These are phyloP conservation scores for Melipona quadrifasciata DNA, from an alignment of 1,140 invertebrate species.

Conservation along the genomic window DNA sequence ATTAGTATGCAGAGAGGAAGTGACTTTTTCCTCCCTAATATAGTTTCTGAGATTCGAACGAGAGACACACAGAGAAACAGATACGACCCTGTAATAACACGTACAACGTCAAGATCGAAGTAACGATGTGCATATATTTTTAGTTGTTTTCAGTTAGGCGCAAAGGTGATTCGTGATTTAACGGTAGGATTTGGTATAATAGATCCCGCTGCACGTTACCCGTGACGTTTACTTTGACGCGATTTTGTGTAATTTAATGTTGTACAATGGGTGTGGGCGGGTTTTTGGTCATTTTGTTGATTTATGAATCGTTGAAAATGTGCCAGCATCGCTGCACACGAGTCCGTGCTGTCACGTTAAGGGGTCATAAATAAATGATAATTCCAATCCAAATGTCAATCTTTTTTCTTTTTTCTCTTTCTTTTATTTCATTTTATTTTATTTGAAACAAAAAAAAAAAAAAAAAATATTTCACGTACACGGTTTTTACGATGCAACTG, in stretches of 20 bases:
- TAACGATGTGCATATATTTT: no score
- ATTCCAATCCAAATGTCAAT: not conserved
- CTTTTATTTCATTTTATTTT: not conserved
- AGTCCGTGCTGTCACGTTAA: not conserved
- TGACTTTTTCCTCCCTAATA: no score
- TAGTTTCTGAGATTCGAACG: no score
- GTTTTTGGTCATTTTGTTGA: not conserved
- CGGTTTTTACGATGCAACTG: not conserved
- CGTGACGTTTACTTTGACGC: not conserved
- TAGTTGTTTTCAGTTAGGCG: not conserved
- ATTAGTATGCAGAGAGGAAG: no score
- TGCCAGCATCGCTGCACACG: not conserved
- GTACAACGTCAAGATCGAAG: no score
- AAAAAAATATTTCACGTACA: not conserved
- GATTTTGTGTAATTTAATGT: conserved; percentile 5
- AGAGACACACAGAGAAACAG: no score
- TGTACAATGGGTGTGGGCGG: not conserved
- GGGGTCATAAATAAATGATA: not conserved
- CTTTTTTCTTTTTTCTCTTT: not conserved
- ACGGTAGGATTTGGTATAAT: not conserved
- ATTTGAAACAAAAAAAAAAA: not conserved
- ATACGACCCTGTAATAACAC: no score
- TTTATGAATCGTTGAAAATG: conserved; percentile 8
- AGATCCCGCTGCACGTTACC: not conserved
- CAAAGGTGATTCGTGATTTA: not conserved